Evolutionary conservation across 2,797 vertebrate species (phyloP), one percentile per base, ranked within the genome.

Genomic region (Bovichtus variegatus): DNA sequence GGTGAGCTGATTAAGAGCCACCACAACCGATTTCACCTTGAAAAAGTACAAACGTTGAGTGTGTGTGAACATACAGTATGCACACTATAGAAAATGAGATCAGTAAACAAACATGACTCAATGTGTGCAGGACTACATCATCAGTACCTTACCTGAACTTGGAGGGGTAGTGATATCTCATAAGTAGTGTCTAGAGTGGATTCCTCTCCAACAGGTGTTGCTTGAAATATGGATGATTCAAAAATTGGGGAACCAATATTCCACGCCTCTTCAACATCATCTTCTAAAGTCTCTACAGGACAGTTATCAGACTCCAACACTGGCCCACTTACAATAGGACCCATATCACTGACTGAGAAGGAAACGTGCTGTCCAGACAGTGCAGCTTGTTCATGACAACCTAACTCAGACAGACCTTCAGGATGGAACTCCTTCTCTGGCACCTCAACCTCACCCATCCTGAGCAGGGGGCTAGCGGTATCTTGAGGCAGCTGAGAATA

Each of bases 1-100:
- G 4, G 27, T 23, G n/a, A 2, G 18, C 0, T 38, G 65, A 0
- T 0, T 18, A 12, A n/a, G 21, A 50, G 58, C 60, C 53, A 89
- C 76, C 13, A 87, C 85, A 18, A 90, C 85, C 0, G 93, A 93
- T 57, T 89, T 92, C 10, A 90, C 90, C 94, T 94, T 51, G 0
- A 66, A 64, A 79, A 40, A 44, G 9, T 6, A 43, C 23, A 87
- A 4, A 66, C n/a, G 19, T n/a, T 3, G 13, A 15, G 9, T 36
- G 21, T 41, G 27, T 58, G 27, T 15, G 6, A 69, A 58, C 10
- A 41, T 10, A 29, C 0, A 49, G 4, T 6, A 13, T 23, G 3
- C 9, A 43, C 23, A 58, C 4, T 4, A 31, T 27, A 49, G 7
- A 53, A 70, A 21, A 38, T 16, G 2, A 64, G 4, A 27, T 1